Base-by-base conservation (phyloP, 1,140 invertebrate species). In the Wiebesia pumilae region DNA sequence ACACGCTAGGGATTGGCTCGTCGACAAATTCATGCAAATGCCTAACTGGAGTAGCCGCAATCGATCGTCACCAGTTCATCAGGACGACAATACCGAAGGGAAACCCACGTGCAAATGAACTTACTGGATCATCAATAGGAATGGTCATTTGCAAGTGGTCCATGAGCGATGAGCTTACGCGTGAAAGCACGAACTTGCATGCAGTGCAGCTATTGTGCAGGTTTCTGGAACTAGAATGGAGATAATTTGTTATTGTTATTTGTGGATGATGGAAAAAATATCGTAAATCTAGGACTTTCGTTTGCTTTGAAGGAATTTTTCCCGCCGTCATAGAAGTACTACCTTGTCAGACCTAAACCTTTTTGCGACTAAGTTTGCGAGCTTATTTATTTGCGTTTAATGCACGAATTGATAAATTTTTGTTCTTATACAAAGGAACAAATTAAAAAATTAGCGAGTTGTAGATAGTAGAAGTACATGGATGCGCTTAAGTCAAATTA, bases 21-120 rank as follows among this genome's bases (percentile, higher is more conserved):
- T 95, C 2, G 85, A 92, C 16, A 93, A 89, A 84, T 96, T 96
- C 88, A 93, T 95, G 43, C 90, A 90, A 19, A 93, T 95, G 92
- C 95, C 95, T 0, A 9, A 30, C 0, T 93, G 91, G 91, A 89
- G 27, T 7, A 7, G 6, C 3, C 24, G 33, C 38, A n/a, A 75
- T 75, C 71, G 38, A 71, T 71, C 27, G 38, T 24, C 38, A 38
- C 4, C 69, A 12, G 24, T 38, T 40, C 38, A 75, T 75, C 71
- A 75, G 24, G 27, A 43, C 24, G 24, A 75, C 1, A n/a, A 43
- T 43, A 21, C 2, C 19, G 40, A 71, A 24, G 35, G 33, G 35
- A 71, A 38, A 38, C 10, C 33, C 65, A 1, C 2, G 30, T 0
- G 65, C 12, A 69, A 35, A 33, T 69, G 12, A 35, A 69, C 30